Evolutionary conservation across 2,797 vertebrate species (phyloP), one percentile per base, ranked within the genome.

Genomic region (Acipenser ruthenus): DNA sequence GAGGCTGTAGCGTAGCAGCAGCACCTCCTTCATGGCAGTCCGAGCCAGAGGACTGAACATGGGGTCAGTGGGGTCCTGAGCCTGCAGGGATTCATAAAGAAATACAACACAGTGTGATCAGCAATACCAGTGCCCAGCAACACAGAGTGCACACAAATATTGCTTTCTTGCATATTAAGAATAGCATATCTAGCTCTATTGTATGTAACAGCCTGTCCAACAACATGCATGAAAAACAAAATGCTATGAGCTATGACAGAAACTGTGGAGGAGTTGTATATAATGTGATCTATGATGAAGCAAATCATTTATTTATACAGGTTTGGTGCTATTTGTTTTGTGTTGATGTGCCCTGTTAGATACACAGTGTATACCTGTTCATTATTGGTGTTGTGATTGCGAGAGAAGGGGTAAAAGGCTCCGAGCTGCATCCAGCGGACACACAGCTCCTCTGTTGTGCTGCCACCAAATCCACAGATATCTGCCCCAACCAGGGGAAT

Each of bases 361-460:
- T 37, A 37, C 37, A 37, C 37, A 37, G 37, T 37, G 15, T 48
- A 60, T 0, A 91, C 91, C 86, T 87, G 73, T 75, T 84, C 80
- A 0, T 77, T 73, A 37, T 87, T 79, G 61, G 78, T 65, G 59
- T 95, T 95, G 85, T 95, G 93, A 81, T 95, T 97, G 67, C 94
- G 91, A 7, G 88, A 75, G 48, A 95, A 94, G 6, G 92, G 93
- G 70, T 94, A 95, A 78, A 95, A 95, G 6, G 90, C 91, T 0
- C 93, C 93, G 0, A 95, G 86, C 77, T 97, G 93, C 4, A 86
- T 95, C 93, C 94, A 95, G 65, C 91, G 90, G 51, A 90, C 73
- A 69, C 93, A 96, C 48, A 97, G 82, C 67, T 96, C 93, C 75
- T 93, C 94, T 0, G 88, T 79, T 1, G 91, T 75, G 72, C 90